Base-by-base conservation (phyloP, 2,797 vertebrate species). In the Moxostoma hubbsi region DNA sequence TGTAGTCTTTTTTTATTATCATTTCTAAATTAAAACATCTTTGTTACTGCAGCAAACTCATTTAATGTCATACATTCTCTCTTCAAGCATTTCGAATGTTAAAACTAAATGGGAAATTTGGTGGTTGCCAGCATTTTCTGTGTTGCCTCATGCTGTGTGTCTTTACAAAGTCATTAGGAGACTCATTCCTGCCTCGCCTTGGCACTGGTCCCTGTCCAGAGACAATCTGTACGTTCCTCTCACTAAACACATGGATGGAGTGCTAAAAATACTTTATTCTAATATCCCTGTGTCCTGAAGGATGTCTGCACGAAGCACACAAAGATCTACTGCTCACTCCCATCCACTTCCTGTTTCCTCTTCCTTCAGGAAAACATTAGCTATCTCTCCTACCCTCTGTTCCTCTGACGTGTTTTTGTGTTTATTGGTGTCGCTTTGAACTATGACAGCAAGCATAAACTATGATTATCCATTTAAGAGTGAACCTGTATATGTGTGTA, bases 271-370 rank as follows among this genome's bases (percentile, higher is more conserved):
- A 85, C 64, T 53, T 54, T 13, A 16, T 62, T 82, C 12, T 78
- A 51, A 51, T 63, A 36, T 84, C 46, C 57, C 62, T 53, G 7
- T 81, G 57, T 77, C 78, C 78, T 59, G 58, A 79, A 86, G 82
- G 82, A 86, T 82, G 77, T 84, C 75, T 75, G 75, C 57, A 75
- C 75, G 69, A 65, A 70, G 79, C 74, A 71, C 69, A 13, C 82
- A 80, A 82, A 74, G 72, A 80, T 51, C 57, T 24, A 43, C 53
- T 16, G 47, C 58, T 68, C 77, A 66, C 58, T 47, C 84, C 82
- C 86, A 87, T 87, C 55, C 82, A 81, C 88, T 86, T 93, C 84
- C 85, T 73, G 82, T 87, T 78, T 73, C 72, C 57, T 82, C 82
- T 89, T 89, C 89, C 89, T 92, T 89, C 82, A 81, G 78, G 80